These are phyloP conservation scores for Lateolabrax maculatus DNA, from an alignment of 2,797 vertebrate species.

Conservation along the genomic window DNA sequence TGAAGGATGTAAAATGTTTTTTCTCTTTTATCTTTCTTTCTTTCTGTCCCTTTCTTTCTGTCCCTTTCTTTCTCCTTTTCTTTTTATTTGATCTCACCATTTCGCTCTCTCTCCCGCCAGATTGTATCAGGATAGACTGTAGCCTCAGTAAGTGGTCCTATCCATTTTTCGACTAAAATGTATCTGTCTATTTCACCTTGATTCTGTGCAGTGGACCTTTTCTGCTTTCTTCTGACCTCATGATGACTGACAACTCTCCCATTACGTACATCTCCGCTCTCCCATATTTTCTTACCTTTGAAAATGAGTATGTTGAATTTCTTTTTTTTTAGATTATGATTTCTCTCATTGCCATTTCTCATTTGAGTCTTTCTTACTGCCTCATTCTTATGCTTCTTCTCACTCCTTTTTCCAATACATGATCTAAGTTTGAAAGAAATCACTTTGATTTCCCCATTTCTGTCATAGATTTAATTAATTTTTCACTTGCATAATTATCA, in stretches of 20 bases:
- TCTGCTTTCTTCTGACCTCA: constrained; percentile 47
- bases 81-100: constrained; percentile 88
- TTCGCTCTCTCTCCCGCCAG: constrained; percentile 92
- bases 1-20: constrained; percentile 96
- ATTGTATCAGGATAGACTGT: constrained; percentile 99
- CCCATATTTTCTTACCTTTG: not conserved
- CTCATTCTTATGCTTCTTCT: not conserved
- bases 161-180: constrained; percentile 77
- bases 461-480: constrained; percentile 50
- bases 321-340: not conserved
- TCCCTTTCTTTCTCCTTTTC: constrained; percentile 51
- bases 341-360: not conserved
- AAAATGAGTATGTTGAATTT: not conserved
- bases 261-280: not conserved
- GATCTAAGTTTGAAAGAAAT: constrained; percentile 10
- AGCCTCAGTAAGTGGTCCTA: constrained; percentile 95
- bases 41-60: constrained; percentile 50
- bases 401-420: not conserved
- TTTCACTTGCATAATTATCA: constrained; percentile 48
- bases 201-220: constrained; percentile 67
- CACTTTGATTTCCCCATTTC: constrained; percentile 36
- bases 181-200: constrained; percentile 70
- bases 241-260: constrained; percentile 25
- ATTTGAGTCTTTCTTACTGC: not conserved
- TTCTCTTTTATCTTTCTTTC: constrained; percentile 53